Base-by-base conservation (phyloP, 2,113 vertebrate species). In the Parotia lawesii region DNA sequence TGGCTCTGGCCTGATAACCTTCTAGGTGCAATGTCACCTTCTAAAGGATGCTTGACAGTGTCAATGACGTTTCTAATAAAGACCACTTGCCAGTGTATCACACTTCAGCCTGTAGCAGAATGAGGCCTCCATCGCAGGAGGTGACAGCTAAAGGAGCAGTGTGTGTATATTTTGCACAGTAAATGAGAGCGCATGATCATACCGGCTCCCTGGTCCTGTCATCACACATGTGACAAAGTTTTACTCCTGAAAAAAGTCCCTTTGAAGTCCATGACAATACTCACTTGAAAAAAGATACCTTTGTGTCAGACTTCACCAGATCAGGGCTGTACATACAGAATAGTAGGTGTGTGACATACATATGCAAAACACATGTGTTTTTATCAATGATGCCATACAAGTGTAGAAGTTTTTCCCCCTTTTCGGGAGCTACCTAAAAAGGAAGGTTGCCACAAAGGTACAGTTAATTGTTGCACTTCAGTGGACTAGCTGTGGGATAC, bases 1-100 rank as follows among this genome's bases (percentile, higher is more conserved):
- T 97, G 94, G 64, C 90, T 97, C 91, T 92, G 67, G 72, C 61
- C 14, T 33, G 94, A 96, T 97, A 97, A 96, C 95, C 93, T 92
- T 96, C 54, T 96, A 90, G 77, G 61, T 96, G 93, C 77, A 95
- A 67, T 86, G 85, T 64, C 54, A 90, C 90, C 57, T 96, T 96
- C 91, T 71, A 81, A 94, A 94, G 95, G 89, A 81, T 42, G 28
- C 82, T 96, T 93, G 92, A 90, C 93, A 93, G 45, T 70, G 87
- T 81, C 88, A 84, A 12, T 83, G 67, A 91, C 80, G 69, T 96
- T 73, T 71, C 57, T 95, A 97, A 97, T 95, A 91, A 94, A 92
- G 84, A 96, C 90, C 86, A 89, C 95, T 70, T 97, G 93, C 65
- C 69, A 58, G 50, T 69, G 35, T 44, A 62, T 42, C 53, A 83